These are phyloP conservation scores for Luidia sarsii DNA, from an alignment of 53 echinoderm and acorn worm species.

Conservation along the genomic window DNA sequence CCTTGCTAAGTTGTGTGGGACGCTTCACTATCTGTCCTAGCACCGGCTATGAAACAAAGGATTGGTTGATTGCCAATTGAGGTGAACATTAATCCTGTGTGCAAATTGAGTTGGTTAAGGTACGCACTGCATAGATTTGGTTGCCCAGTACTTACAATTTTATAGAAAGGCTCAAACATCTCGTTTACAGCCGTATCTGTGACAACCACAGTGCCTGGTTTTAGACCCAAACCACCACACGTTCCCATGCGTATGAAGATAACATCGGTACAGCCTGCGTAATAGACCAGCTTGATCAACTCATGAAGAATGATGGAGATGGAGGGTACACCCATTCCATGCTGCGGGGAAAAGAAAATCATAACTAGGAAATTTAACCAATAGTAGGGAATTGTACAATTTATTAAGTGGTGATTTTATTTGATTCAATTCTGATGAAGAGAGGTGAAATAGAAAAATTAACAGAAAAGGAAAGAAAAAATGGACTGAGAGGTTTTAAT, in stretches of 20 bases:
- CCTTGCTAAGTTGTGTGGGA: slow-evolving; percentile 64
- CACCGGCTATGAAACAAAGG: slow-evolving; percentile 58
- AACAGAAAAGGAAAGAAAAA: too few species aligned
- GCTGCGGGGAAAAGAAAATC: slow-evolving; percentile 38
- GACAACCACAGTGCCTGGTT: slow-evolving; percentile 86
- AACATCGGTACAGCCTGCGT: slow-evolving; percentile 81
- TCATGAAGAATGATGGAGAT: slow-evolving; percentile 88
- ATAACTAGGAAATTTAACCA: too few species aligned
- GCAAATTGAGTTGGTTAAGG: too few species aligned
- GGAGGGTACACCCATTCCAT: slow-evolving; percentile 92
- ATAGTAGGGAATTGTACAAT: too few species aligned
- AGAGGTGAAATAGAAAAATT: too few species aligned
- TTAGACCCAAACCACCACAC: slow-evolving; percentile 82
- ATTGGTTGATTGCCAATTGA: too few species aligned
- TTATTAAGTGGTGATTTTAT: too few species aligned
- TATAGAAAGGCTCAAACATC: slow-evolving; percentile 74
- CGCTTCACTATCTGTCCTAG: slow-evolving; percentile 64
- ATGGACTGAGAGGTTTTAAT: too few species aligned
- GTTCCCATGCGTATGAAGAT: slow-evolving; percentile 85
- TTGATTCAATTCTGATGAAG: too few species aligned
- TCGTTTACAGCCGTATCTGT: slow-evolving; percentile 81
- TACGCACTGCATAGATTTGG: too few species aligned
- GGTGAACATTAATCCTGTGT: too few species aligned
- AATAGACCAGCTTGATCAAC: slow-evolving; percentile 82
- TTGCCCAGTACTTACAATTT: slow-evolving; percentile 91